A percentile compares a stretch with the other conserved stretches of the same genome.
phyloP scores from a whole-genome alignment of 1,140 invertebrate species.

The Hylyphantes graminicola region DNA sequence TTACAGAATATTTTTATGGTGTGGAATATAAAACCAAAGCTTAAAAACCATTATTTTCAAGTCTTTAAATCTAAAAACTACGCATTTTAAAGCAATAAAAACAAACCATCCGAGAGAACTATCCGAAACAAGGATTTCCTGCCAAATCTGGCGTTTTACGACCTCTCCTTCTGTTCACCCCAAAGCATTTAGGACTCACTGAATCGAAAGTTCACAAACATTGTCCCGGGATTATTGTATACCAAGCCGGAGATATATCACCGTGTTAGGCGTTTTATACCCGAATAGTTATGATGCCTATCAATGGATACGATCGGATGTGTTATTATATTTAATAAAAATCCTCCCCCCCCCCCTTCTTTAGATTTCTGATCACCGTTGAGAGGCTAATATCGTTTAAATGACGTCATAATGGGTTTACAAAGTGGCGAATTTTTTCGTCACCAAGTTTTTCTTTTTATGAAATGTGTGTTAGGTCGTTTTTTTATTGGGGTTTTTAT shows the following conservation, averaged over 20 bases:
- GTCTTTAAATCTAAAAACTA: no score
- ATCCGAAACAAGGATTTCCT: no score
- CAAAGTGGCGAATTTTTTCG: conserved; percentile 35
- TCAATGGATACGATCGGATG: no score
- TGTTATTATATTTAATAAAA: no score
- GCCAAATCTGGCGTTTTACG: no score
- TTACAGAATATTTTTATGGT: no score
- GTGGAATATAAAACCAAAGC: no score
- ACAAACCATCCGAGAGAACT: no score
- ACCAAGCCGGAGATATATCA: conserved; percentile 39
- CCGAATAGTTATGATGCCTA: conserved; percentile 28
- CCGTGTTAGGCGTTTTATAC: conserved; percentile 53
- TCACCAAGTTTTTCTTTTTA: conserved; percentile 10
- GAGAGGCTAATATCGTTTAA: conserved; percentile 51
- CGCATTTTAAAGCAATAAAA: no score
- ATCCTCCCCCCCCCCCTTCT: no score
- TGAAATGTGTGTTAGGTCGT: conserved; percentile 15
- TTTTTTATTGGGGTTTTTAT: conserved; percentile 5
- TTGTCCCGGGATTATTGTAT: conserved; percentile 21
- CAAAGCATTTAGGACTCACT: conserved; percentile 32
- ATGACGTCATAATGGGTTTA: conserved; percentile 59
- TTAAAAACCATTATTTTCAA: no score
- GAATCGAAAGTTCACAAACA: conserved; percentile 59
- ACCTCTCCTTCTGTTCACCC: no score
- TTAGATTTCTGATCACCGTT: conserved; percentile 15